phyloP scores from a whole-genome alignment of 92 coral and sea anemone genomes.

The Parazoanthus swiftii region DNA sequence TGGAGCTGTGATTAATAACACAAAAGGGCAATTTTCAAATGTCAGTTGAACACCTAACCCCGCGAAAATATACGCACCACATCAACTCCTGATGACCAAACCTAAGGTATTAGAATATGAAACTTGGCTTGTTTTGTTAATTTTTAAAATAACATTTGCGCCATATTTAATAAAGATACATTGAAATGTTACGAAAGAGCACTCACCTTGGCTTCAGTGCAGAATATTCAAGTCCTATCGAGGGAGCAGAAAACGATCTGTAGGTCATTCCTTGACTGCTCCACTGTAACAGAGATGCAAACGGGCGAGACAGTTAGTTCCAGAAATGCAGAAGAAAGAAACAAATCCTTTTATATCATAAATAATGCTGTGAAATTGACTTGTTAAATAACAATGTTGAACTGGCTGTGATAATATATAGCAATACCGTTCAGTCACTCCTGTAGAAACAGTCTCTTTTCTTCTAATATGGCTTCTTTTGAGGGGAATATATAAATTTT shows the following conservation, averaged over 20 bases:
- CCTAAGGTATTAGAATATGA: neutral
- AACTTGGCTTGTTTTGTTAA: neutral
- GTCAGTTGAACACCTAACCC: neutral
- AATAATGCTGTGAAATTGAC: neutral
- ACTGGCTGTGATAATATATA: neutral
- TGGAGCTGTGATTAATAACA: neutral
- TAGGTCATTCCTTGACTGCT: conserved; percentile 30
- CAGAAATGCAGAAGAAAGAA: neutral
- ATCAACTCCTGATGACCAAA: neutral
- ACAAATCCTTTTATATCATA: neutral
- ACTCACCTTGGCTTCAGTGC: conserved; percentile 36
- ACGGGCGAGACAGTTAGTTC: neutral
- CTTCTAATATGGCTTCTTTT: neutral
- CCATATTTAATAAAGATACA: neutral
- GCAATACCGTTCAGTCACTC: neutral
- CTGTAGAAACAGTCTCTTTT: neutral
- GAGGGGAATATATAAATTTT: no score
- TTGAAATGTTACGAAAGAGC: neutral
- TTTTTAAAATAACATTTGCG: neutral
- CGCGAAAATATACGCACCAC: neutral
- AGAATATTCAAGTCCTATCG: conserved; percentile 28
- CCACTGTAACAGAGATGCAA: conserved; percentile 25
- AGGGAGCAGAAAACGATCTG: conserved; percentile 36
- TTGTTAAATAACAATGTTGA: neutral
- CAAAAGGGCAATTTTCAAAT: neutral